A percentile compares a stretch with the other conserved stretches of the same genome.
Conservation (phyloP, 1,140 invertebrate species). For the Drosophila nigromelanica region DNA sequence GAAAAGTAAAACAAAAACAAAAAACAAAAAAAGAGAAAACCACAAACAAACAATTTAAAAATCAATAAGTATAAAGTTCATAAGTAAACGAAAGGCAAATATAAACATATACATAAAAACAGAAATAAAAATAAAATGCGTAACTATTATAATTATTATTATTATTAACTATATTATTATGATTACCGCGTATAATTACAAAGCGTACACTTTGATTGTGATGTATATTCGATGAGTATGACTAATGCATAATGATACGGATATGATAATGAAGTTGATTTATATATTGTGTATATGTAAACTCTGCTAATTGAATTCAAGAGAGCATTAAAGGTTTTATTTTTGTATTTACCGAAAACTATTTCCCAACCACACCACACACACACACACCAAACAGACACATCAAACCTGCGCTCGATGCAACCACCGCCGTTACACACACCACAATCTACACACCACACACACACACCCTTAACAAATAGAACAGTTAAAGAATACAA, state of each 20-base stretch:
- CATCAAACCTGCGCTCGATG: conserved; percentile 15
- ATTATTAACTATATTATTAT: conserved; percentile 71
- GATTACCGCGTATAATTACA: conserved; percentile 71
- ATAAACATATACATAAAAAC: conserved; percentile 48
- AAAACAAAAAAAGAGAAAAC: conserved; percentile 38
- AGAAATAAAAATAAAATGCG: conserved; percentile 51
- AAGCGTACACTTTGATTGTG: conserved; percentile 82
- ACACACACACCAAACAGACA: conserved; percentile 4
- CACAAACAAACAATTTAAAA: conserved; percentile 40
- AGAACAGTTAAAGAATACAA: conserved; percentile 1
- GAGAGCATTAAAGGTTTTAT: conserved; percentile 64
- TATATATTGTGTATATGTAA: conserved; percentile 77
- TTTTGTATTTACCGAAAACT: conserved; percentile 43
- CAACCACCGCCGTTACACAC: conserved; percentile 38
- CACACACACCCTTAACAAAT: conserved; percentile 17
- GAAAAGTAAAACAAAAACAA: conserved; percentile 44
- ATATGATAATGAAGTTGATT: conserved; percentile 82
- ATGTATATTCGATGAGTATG: conserved; percentile 81
- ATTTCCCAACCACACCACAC: background rate
- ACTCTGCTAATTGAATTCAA: conserved; percentile 45
- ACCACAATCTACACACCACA: conserved; percentile 19
- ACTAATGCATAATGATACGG: conserved; percentile 79
- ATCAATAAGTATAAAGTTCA: conserved; percentile 32
- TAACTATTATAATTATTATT: conserved; percentile 76
- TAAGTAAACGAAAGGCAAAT: conserved; percentile 42